Evolutionary conservation across 2,888 invertebrate genomes (phyloP).

Genomic region (Lithophane semibrunnea): DNA sequence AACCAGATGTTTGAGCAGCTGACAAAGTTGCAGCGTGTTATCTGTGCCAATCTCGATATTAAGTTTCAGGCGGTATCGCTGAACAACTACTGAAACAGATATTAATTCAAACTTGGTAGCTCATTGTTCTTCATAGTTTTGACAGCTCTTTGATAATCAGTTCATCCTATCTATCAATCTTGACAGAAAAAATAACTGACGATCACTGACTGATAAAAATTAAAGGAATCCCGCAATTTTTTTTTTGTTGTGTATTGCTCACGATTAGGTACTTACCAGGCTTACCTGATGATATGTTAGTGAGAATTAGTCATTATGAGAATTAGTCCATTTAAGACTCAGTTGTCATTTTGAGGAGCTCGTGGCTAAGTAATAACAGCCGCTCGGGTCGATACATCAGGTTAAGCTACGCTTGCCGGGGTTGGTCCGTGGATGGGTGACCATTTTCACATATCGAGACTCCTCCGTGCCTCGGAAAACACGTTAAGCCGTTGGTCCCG

Average conservation of each 20-base stretch:
- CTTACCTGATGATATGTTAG: background rate
- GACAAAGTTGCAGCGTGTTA: constrained; percentile 42
- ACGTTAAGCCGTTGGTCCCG: too few species aligned
- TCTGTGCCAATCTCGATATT: constrained; percentile 21
- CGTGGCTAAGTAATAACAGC: too few species aligned
- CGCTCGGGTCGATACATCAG: too few species aligned
- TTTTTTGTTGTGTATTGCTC: background rate
- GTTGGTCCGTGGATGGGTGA: too few species aligned
- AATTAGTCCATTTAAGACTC: too few species aligned
- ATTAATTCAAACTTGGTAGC: constrained; percentile 26
- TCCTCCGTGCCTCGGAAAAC: too few species aligned
- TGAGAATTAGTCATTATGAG: too few species aligned
- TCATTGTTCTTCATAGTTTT: constrained; percentile 8
- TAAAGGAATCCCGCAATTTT: background rate
- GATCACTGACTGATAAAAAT: background rate
- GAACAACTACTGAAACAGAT: constrained; percentile 22
- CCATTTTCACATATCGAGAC: too few species aligned
- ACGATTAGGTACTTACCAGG: background rate
- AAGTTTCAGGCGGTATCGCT: constrained; percentile 32
- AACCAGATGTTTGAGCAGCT: constrained; percentile 42
- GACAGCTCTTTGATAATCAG: constrained; percentile 1
- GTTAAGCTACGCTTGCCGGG: too few species aligned
- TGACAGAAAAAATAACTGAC: background rate
- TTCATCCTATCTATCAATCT: too few species aligned
- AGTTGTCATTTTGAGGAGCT: too few species aligned